Evolutionary conservation across 2,888 invertebrate species (phyloP), one percentile per base, ranked within the genome.

Genomic region (Epinotia demarniana): DNA sequence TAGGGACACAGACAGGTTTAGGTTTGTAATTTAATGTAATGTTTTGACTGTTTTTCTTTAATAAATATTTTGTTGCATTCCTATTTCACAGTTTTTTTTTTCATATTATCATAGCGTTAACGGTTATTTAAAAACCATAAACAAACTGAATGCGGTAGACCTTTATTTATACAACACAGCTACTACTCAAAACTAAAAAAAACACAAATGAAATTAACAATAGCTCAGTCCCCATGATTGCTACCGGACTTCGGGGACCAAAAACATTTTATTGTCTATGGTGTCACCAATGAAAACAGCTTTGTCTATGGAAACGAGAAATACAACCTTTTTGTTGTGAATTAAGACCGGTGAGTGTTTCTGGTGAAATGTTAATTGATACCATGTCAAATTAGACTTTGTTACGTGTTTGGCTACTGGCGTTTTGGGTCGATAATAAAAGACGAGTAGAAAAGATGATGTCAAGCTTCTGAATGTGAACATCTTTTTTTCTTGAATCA

Each of bases 61-160:
- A n/a, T n/a, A n/a, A n/a, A n/a, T n/a, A n/a, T n/a, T n/a, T n/a
- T n/a, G n/a, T 27, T 27, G 23, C 23, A 27, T 27, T 27, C 23
- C 23, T 23, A 27, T 27, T 27, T 27, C 1, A 27, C 23, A 27
- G 1, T 27, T 27, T 46, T 13, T 57, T 60, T 46, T 60, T n/a
- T 33, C 43, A 5, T 13, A 58, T 23, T 3, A 68, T 27, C 0
- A 43, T 46, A 43, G 13, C 23, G 8, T 66, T 2, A 70, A 70
- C 70, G 64, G 16, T 58, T 63, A 69, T 73, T 73, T 33, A 69
- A 63, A 70, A 46, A 46, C 75, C 75, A 67, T 75, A 67, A 75
- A 71, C 66, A 71, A 39, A 27, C 58, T 61, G 71, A 66, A 71
- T 66, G 75, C 62, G 75, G 75, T 75, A 72, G 61, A 72, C 71